Evolutionary conservation across 2,888 invertebrate species (phyloP), one percentile per base, ranked within the genome.

Genomic region (Seira musarum): DNA sequence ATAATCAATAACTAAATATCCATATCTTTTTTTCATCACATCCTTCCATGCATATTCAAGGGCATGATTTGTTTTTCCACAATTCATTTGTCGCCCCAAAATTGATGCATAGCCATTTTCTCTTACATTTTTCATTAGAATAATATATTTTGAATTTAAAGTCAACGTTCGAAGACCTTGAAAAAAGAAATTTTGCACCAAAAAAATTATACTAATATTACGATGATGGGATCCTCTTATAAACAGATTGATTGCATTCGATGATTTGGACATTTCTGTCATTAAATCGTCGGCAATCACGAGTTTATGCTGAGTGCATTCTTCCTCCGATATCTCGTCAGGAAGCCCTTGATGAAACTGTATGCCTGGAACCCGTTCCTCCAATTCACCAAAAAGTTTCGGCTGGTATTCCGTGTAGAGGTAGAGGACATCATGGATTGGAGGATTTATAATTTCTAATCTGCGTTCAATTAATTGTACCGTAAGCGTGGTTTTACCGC

Each of bases 1-100:
- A n/a, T 72, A 61, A 60, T 83, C 83, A 19, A 83, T 57, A 65
- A 83, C 67, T 1, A 82, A 15, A 57, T 83, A 82, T n/a, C 80
- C 77, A 67, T 78, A 74, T 15, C 53, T 40, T n/a, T 60, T 74
- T n/a, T 30, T 61, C 73, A 81, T 78, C 24, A 53, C 46, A 6
- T 83, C 70, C 21, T 80, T 46, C 24, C 19, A 82, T 8, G 83
- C 83, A 25, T 60, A 40, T 49, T 80, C 73, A 0, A 80, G 24
- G 1, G 49, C 17, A 0, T 2, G 8, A 65, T 80, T 70, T 10
- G 66, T 76, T 53, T 74, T 80, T 17, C 82, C 81, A 13, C 74
- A 67, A 66, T 84, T 84, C 81, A 82, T 84, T 53, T 82, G 79
- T 10, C 61, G 25, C 10, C 82, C 81, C 1, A 84, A 13, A 0